These are phyloP conservation scores for Tetraneura akinire DNA, from an alignment of 1,140 invertebrate species.

Conservation along the genomic window DNA sequence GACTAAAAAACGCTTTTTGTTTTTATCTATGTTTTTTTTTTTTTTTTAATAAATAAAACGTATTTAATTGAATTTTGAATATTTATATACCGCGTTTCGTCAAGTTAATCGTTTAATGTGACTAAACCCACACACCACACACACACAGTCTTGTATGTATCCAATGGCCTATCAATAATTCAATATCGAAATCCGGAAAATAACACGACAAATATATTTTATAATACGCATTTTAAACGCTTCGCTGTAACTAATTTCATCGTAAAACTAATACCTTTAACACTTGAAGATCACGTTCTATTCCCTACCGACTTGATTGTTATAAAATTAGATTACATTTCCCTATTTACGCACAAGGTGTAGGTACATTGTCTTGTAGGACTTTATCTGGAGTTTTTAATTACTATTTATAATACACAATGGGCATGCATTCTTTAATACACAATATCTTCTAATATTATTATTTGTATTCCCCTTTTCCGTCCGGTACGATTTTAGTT, in stretches of 20 bases:
- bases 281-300: constrained; percentile 33
- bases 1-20: too few relatives aligned
- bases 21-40: too few relatives aligned
- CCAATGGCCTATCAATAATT: too few relatives aligned
- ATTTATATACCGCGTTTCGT: too few relatives aligned
- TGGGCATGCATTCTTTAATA: neutral
- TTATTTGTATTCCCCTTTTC: constrained; percentile 21
- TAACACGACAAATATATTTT: neutral
- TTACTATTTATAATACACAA: constrained; percentile 40
- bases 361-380: neutral
- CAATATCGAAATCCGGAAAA: too few relatives aligned
- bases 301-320: neutral
- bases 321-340: constrained; percentile 22
- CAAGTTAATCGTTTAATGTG: too few relatives aligned
- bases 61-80: too few relatives aligned
- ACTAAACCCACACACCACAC: too few relatives aligned
- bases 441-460: neutral
- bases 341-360: too few relatives aligned
- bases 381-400: constrained; percentile 45
- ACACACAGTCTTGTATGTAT: too few relatives aligned
- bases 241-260: neutral
- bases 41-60: too few relatives aligned
- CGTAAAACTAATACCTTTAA: constrained; percentile 29
- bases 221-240: constrained; percentile 12
- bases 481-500: neutral